A percentile compares a stretch with the other conserved stretches of the same genome.
phyloP scores from a whole-genome alignment of 1,140 invertebrate species.

The Aphaenogaster ashmeadi region DNA sequence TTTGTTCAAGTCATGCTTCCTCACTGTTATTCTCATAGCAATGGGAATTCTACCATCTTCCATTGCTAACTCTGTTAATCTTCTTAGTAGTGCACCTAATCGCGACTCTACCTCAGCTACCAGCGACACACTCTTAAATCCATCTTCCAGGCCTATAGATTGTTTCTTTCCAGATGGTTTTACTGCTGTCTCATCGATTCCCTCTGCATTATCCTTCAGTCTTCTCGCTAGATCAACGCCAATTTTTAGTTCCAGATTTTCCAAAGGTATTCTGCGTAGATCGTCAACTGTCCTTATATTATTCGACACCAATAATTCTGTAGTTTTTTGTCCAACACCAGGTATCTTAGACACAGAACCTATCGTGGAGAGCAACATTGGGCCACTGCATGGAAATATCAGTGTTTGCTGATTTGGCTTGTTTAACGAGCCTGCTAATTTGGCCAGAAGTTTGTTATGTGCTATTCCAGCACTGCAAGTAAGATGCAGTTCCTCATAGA shows the following conservation, averaged over 20 bases:
- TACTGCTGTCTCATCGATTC: slow-evolving; percentile 90
- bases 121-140: slow-evolving; percentile 90
- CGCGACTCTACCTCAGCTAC: slow-evolving; percentile 91
- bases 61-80: slow-evolving; percentile 90
- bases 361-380: slow-evolving; percentile 89
- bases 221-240: slow-evolving; percentile 90
- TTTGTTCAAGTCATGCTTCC: slow-evolving; percentile 89
- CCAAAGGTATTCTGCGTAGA: slow-evolving; percentile 86
- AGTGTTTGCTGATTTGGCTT: slow-evolving; percentile 94
- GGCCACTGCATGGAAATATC: slow-evolving; percentile 90
- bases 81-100: slow-evolving; percentile 89
- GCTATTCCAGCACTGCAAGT: slow-evolving; percentile 94
- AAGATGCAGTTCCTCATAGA: slow-evolving; percentile 90
- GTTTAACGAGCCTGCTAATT: slow-evolving; percentile 91
- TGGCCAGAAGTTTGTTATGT: slow-evolving; percentile 94
- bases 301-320: slow-evolving; percentile 89
- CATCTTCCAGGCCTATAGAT: slow-evolving; percentile 92
- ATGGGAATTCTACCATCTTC: slow-evolving; percentile 93
- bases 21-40: slow-evolving; percentile 91
- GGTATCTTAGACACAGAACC: slow-evolving; percentile 90
- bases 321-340: slow-evolving; percentile 91
- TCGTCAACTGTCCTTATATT: slow-evolving; percentile 90
- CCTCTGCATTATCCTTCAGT: slow-evolving; percentile 90
- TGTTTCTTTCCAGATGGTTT: slow-evolving; percentile 91
- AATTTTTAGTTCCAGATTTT: slow-evolving; percentile 88